These are phyloP conservation scores for Toxotes chatareus DNA, from an alignment of 2,113 vertebrate genomes.

Conservation along the genomic window DNA sequence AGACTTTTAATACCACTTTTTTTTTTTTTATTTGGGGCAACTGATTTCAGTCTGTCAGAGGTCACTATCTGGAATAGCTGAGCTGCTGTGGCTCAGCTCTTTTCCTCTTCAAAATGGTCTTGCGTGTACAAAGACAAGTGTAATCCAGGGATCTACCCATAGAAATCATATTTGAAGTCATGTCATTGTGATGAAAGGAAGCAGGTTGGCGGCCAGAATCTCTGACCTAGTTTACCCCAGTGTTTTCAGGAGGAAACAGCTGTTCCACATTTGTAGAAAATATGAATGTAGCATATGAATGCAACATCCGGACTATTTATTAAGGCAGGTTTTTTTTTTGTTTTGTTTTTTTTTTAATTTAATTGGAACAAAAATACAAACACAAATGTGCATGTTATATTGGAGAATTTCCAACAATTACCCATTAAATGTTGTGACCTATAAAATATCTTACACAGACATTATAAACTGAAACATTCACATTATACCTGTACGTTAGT, in stretches of 20 bases:
- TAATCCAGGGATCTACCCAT: constrained; percentile 31
- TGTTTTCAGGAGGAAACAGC: constrained; percentile 1
- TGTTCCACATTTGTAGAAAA: background rate
- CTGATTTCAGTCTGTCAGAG: constrained; percentile 1
- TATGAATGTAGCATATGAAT: background rate
- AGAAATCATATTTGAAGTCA: constrained; percentile 17
- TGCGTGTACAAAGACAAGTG: background rate
- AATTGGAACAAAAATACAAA: too few relatives aligned
- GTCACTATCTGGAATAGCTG: background rate
- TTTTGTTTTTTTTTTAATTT: background rate
- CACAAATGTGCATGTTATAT: background rate
- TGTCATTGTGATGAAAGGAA: constrained; percentile 18
- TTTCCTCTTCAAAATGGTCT: constrained; percentile 2
- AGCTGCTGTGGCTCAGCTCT: background rate
- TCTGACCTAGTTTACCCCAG: constrained; percentile 35
- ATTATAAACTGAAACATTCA: background rate
- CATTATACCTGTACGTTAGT: constrained; percentile 86
- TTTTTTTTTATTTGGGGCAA: constrained; percentile 9
- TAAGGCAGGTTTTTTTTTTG: too few relatives aligned
- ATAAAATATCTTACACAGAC: constrained; percentile 58
- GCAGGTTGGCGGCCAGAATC: background rate
- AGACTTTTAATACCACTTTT: background rate
- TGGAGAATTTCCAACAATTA: background rate
- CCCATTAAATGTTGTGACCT: background rate
- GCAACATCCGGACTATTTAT: background rate